Evolutionary conservation across 2,797 vertebrate species (phyloP).

Genomic region (Micromesistius poutassou): DNA sequence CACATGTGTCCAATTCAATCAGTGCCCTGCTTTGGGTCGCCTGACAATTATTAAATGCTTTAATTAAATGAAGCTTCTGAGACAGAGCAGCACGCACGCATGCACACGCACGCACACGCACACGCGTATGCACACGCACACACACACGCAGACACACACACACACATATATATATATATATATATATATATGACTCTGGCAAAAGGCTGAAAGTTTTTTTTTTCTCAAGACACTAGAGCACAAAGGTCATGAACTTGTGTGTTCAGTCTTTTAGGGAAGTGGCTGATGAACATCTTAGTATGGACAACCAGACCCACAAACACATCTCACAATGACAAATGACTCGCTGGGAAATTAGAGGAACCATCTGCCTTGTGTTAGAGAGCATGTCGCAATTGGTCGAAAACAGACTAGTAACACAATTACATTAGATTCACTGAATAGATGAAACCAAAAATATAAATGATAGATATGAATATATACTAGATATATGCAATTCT

Average conservation of each 20-base stretch:
- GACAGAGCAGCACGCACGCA: constrained; percentile 14
- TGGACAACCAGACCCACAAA: constrained; percentile 50
- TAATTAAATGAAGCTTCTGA: constrained; percentile 22
- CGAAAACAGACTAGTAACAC: constrained; percentile 18
- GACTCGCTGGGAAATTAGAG: constrained; percentile 50
- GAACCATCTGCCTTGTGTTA: constrained; percentile 57
- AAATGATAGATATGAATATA: background rate
- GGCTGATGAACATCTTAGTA: constrained; percentile 14
- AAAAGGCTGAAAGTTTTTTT: background rate
- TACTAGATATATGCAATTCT: background rate
- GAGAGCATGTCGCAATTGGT: constrained; percentile 21
- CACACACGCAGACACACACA: constrained; percentile 9
- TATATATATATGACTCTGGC: background rate
- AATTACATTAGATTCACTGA: constrained; percentile 24
- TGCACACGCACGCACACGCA: background rate
- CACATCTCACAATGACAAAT: constrained; percentile 55
- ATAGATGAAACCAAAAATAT: constrained; percentile 9
- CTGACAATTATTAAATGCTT: constrained; percentile 41
- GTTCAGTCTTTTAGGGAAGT: background rate
- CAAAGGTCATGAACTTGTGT: constrained; percentile 13
- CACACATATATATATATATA: constrained; percentile 11
- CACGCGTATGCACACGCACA: background rate
- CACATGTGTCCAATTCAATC: constrained; percentile 29
- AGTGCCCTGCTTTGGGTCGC: constrained; percentile 17
- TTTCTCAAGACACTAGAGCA: background rate